Evolutionary conservation across 2,797 vertebrate species (phyloP).

Genomic region (Percopsis omiscomaycus): DNA sequence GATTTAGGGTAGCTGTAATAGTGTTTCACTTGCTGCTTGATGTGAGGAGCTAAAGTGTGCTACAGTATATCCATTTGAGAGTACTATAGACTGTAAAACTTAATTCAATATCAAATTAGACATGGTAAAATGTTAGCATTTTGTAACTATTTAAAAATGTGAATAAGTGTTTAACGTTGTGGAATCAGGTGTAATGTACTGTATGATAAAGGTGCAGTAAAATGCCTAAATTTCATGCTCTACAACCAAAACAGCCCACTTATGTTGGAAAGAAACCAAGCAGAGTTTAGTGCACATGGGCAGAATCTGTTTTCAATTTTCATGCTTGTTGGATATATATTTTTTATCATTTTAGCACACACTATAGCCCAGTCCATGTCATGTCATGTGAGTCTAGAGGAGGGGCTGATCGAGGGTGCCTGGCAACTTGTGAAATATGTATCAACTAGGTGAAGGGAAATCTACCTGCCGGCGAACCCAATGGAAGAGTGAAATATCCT

Average conservation of each 20-base stretch:
- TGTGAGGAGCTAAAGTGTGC: conserved; percentile 46
- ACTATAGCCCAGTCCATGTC: background rate
- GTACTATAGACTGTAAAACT: too few relatives aligned
- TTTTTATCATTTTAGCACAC: background rate
- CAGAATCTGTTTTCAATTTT: conserved; percentile 54
- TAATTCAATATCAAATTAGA: too few relatives aligned
- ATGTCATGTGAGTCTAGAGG: conserved; percentile 32
- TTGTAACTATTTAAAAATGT: background rate
- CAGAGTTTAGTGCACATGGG: conserved; percentile 27
- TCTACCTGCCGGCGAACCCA: conserved; percentile 35
- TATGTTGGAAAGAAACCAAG: conserved; percentile 27
- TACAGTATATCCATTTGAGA: conserved; percentile 32
- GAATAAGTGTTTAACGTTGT: too few relatives aligned
- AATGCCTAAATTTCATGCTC: too few relatives aligned
- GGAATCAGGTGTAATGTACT: too few relatives aligned
- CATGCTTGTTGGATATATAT: conserved; percentile 37
- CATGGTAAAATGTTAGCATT: background rate
- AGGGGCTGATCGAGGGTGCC: conserved; percentile 34
- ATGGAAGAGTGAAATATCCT: conserved; percentile 30
- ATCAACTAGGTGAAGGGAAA: conserved; percentile 44
- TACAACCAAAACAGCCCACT: conserved; percentile 8
- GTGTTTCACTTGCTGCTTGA: conserved; percentile 57
- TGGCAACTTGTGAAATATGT: conserved; percentile 62
- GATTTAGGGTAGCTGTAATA: conserved; percentile 50
- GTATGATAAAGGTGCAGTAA: too few relatives aligned